phyloP scores from a whole-genome alignment of 2,113 vertebrate genomes.

The Poecile atricapillus region DNA sequence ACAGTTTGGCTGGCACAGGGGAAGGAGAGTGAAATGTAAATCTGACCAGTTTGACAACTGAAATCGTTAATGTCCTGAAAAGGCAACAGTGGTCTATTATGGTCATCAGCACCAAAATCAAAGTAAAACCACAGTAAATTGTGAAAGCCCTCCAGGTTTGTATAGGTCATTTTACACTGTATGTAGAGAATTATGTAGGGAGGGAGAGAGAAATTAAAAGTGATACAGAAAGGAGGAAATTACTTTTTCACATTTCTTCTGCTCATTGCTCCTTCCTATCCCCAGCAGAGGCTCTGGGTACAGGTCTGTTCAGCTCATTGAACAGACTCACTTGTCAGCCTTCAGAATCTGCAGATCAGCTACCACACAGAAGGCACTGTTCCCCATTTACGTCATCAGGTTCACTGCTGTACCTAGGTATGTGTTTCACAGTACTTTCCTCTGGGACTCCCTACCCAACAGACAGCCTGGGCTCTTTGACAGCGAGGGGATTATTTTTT shows the following conservation, averaged over 20 bases:
- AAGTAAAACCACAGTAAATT: not conserved
- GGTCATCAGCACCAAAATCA: not conserved
- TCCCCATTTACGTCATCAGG: not conserved
- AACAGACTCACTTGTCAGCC: not conserved
- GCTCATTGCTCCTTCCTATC: not conserved
- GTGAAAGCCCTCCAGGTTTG: not conserved
- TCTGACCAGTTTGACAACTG: not conserved
- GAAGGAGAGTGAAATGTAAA: not conserved
- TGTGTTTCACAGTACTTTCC: not conserved
- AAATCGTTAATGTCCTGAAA: not conserved
- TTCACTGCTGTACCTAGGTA: not conserved
- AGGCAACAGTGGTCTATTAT: not conserved
- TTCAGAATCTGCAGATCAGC: not conserved
- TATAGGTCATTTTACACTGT: not conserved
- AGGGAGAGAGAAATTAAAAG: not conserved
- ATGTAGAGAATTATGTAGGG: not conserved
- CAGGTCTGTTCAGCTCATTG: not conserved
- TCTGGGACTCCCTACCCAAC: not conserved
- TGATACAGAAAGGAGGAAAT: not conserved
- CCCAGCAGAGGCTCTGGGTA: not conserved
- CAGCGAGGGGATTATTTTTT: fast-evolving
- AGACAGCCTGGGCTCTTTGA: not conserved
- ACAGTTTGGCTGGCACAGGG: not conserved
- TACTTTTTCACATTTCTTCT: not conserved
- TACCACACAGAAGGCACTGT: not conserved